Evolutionary conservation across 2,888 invertebrate species (phyloP).

Genomic region (Rotaria sp.): DNA sequence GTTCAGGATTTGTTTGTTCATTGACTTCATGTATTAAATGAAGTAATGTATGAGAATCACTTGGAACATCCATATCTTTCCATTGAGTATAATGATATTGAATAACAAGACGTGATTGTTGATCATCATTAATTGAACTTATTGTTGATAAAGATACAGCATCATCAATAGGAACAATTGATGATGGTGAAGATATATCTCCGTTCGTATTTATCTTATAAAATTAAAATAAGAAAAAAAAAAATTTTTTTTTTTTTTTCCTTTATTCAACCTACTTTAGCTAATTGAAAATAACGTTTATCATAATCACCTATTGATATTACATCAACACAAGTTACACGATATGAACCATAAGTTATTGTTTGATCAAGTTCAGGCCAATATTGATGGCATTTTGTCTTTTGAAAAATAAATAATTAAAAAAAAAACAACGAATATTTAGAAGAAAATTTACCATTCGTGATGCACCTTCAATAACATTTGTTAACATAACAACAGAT

Average conservation of each 20-base stretch:
- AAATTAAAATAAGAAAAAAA: constrained; percentile 53
- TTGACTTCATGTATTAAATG: constrained; percentile 21
- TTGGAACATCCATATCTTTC: constrained; percentile 20
- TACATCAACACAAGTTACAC: neutral
- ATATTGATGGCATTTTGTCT: constrained; percentile 28
- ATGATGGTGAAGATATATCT: neutral
- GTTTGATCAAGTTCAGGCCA: constrained; percentile 13
- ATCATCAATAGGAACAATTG: neutral
- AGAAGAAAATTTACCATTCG: neutral
- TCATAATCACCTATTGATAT: constrained; percentile 14
- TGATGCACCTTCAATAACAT: constrained; percentile 30
- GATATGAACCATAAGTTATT: neutral
- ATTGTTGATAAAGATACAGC: neutral
- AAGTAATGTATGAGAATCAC: constrained; percentile 7
- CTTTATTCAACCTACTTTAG: neutral
- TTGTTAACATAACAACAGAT: constrained; percentile 26
- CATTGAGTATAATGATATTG: constrained; percentile 24
- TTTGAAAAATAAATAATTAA: neutral
- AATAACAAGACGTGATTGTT: neutral
- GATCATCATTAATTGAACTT: neutral
- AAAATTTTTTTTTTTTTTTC: neutral
- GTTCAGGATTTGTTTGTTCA: neutral
- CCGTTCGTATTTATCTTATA: constrained; percentile 55
- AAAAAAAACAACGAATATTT: neutral
- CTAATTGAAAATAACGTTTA: constrained; percentile 12